These are phyloP conservation scores for Macrosiphum euphorbiae DNA, from an alignment of 2,888 invertebrate species.

Conservation along the genomic window DNA sequence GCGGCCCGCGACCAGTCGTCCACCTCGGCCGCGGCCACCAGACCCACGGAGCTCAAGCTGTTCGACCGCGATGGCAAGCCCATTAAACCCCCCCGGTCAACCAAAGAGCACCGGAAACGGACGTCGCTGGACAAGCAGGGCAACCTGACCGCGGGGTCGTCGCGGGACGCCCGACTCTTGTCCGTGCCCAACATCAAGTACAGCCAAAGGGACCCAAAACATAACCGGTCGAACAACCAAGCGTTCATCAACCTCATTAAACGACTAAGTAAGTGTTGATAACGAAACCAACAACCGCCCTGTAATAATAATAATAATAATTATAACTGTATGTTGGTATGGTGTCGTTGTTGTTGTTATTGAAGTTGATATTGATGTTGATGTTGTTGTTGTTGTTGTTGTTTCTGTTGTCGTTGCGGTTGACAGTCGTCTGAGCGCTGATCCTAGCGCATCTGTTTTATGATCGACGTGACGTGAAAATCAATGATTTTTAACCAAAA, in stretches of 20 bases:
- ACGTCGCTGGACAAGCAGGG: constrained; percentile 67
- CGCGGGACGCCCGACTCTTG: constrained; percentile 77
- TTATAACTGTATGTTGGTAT: constrained; percentile 10
- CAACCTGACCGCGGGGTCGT: constrained; percentile 70
- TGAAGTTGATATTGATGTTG: neutral
- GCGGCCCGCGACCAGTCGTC: constrained; percentile 59
- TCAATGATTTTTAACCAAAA: constrained; percentile 13
- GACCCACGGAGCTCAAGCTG: constrained; percentile 79
- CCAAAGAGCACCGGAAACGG: constrained; percentile 67
- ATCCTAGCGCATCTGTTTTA: constrained; percentile 33
- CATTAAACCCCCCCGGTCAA: constrained; percentile 70
- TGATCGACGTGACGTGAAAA: constrained; percentile 20
- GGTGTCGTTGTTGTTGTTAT: neutral
- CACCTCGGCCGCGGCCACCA: constrained; percentile 69
- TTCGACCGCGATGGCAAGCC: constrained; percentile 71
- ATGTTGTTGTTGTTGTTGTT: neutral
- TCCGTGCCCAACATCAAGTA: constrained; percentile 81
- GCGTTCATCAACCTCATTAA: constrained; percentile 82
- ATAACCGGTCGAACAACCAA: constrained; percentile 69
- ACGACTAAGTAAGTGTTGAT: constrained; percentile 85
- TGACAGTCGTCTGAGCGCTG: neutral
- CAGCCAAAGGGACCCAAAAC: constrained; percentile 72
- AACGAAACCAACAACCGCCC: constrained; percentile 20
- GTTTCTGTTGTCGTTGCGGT: neutral
- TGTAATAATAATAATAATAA: neutral